Base-by-base conservation (phyloP, 2,113 vertebrate species). In the Sturnira hondurensis region DNA sequence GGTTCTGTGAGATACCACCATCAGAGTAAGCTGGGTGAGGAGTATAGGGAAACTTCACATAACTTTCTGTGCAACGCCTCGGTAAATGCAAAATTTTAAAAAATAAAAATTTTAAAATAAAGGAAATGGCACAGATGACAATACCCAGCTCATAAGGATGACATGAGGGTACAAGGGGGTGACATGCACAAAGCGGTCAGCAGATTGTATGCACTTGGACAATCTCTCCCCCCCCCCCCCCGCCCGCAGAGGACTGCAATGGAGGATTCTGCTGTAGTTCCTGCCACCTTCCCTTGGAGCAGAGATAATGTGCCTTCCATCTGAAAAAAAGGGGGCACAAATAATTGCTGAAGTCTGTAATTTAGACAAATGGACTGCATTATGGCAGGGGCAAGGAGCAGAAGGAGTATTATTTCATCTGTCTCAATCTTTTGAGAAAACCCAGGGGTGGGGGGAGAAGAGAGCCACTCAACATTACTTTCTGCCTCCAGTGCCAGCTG, bases 291-390 rank as follows among this genome's bases (percentile, higher is more conserved):
- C 80, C 7, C 19, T 22, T 28, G 54, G 38, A 93, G 65, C n/a
- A 4, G 38, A 94, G 82, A n/a, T 9, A 63, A 85, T 97, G 91
- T 91, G 85, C 91, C 41, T 95, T 96, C 76, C 15, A 80, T 97
- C 94, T 96, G 89, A 70, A 92, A 58, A 58, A 38, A 36, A 43
- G 20, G n/a, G n/a, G n/a, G 54, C n/a, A 61, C n/a, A 28, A 67
- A 91, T 94, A 95, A 97, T 89, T 95, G 96, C 94, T 97, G 96
- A 98, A 98, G 97, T 96, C 90, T 98, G 93, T 98, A 97, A 95
- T 97, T 97, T 94, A 98, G 97, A 96, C 91, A 98, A 98, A 97
- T 91, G 97, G 96, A 96, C 93, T 96, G 95, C 93, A 98, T 98
- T 97, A 97, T 50, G 78, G 78, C 93, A 96, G 86, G 87, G 83